These are phyloP conservation scores for Melanocharis versteri DNA, from an alignment of 2,113 vertebrate species.

Conservation along the genomic window DNA sequence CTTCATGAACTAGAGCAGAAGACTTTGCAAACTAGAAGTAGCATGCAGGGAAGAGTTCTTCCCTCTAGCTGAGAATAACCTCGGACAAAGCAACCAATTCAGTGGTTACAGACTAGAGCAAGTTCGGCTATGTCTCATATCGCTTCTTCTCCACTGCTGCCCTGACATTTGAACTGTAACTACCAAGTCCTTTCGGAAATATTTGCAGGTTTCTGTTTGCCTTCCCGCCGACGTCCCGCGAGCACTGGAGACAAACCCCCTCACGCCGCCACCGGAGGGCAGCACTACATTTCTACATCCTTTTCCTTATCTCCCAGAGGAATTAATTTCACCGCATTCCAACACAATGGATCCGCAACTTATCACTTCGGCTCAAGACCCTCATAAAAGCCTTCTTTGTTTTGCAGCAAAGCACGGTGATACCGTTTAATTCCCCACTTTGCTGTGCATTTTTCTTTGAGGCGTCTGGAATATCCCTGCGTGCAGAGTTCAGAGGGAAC, in stretches of 20 bases:
- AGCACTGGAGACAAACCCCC: not conserved
- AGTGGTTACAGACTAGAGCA: not conserved
- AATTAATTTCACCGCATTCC: not conserved
- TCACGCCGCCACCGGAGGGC: conserved; percentile 69
- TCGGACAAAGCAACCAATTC: not conserved
- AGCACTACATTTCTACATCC: conserved; percentile 21
- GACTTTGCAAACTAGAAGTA: not conserved
- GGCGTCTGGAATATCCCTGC: not conserved
- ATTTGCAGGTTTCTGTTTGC: not conserved
- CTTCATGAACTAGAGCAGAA: not conserved
- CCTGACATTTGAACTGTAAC: not conserved
- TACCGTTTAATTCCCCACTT: not conserved
- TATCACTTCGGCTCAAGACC: not conserved
- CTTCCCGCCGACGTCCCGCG: not conserved
- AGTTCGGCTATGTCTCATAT: not conserved
- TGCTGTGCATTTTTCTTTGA: not conserved
- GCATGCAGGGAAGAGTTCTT: not conserved
- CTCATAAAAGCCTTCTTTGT: not conserved
- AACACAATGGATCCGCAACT: not conserved
- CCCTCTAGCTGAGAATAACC: not conserved
- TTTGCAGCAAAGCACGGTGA: not conserved
- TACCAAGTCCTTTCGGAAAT: not conserved
- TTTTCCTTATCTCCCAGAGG: not conserved
- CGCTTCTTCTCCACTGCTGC: not conserved
- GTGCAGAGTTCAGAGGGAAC: not conserved